Percentiles rank a stretch among this genome's conserved stretches.
These are phyloP conservation scores for Uromys caudimaculatus DNA, from an alignment of 2,797 vertebrate genomes.

Conservation along the genomic window DNA sequence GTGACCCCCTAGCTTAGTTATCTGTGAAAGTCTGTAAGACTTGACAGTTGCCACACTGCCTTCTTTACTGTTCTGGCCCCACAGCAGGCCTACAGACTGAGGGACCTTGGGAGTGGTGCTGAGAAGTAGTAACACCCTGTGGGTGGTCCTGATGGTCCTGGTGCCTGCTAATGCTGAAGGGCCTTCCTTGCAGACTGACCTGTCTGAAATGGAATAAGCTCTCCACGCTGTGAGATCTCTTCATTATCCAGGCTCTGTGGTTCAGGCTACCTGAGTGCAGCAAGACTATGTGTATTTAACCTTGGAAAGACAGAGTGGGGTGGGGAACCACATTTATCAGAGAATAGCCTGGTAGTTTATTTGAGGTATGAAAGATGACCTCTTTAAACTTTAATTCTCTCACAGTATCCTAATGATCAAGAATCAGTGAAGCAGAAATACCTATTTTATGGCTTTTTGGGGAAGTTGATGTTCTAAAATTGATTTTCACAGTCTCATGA, in stretches of 20 bases:
- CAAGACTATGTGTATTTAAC: neutral
- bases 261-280: neutral
- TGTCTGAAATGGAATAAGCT: neutral
- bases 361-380: conserved; percentile 49
- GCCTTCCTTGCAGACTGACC: neutral
- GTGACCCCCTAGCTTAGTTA: neutral
- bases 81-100: neutral
- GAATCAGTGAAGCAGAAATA: conserved; percentile 67
- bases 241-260: neutral
- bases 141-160: neutral
- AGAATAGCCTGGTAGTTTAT: conserved; percentile 52
- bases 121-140: neutral
- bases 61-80: neutral
- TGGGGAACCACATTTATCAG: conserved; percentile 31
- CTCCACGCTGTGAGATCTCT: neutral
- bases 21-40: neutral
- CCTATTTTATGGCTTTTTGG: conserved; percentile 73
- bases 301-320: conserved; percentile 11
- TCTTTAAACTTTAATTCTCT: conserved; percentile 70
- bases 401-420: conserved; percentile 60
- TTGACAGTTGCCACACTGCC: neutral
- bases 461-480: conserved; percentile 73
- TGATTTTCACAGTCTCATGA: conserved; percentile 66
- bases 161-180: neutral
- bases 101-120: neutral